Conservation (phyloP, 2,113 vertebrate genomes). For the Aptenodytes patagonicus region DNA sequence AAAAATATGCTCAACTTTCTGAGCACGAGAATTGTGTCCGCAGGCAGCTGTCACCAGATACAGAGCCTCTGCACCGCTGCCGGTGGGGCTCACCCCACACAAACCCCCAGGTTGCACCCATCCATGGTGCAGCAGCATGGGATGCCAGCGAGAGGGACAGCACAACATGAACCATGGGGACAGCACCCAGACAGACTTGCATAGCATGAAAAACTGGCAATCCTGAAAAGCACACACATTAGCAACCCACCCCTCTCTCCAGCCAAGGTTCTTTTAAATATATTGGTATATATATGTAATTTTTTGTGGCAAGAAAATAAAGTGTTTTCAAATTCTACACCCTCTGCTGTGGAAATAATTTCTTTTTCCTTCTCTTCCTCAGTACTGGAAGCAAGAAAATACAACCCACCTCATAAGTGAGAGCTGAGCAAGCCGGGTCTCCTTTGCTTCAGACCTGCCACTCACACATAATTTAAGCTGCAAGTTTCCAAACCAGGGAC, state of each 20-base stretch:
- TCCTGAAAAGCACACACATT: neutral
- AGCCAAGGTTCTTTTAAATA: neutral
- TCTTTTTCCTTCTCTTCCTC: neutral
- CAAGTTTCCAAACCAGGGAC: neutral
- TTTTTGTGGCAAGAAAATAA: neutral
- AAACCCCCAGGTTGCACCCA: neutral
- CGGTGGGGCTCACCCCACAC: accelerated
- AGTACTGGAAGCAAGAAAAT: neutral
- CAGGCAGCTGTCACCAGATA: neutral
- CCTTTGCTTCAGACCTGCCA: conserved; percentile 25
- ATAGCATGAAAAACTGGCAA: neutral
- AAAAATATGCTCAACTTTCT: neutral
- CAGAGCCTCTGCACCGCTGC: neutral
- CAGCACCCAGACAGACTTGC: neutral
- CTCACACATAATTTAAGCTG: neutral
- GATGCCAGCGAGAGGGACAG: neutral
- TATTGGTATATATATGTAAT: neutral
- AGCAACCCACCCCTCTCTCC: neutral
- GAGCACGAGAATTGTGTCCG: neutral
- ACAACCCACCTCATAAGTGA: neutral
- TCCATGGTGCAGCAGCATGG: accelerated
- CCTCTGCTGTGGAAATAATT: neutral
- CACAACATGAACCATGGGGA: neutral
- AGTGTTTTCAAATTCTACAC: neutral
- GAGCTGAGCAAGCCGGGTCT: neutral